Evolutionary conservation across 1,140 invertebrate species (phyloP), one percentile per base, ranked within the genome.

Genomic region (Bombus impatiens): DNA sequence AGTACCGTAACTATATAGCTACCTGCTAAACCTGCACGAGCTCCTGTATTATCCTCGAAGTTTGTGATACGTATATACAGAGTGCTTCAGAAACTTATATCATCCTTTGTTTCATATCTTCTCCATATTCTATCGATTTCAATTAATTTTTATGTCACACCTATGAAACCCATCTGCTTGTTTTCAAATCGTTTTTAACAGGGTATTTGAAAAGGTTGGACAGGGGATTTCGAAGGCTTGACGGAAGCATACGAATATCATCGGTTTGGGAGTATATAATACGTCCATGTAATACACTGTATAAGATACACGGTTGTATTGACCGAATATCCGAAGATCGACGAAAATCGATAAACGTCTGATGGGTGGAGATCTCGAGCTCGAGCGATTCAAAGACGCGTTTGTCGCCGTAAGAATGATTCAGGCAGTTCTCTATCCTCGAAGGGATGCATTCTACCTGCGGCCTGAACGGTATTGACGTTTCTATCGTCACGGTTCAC

Each of bases 401-500:
- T 25, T 57, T 13, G 42, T 40, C 53, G 25, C 40, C 25, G 35
- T 13, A 59, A 40, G 53, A 78, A 78, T 47, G 76, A 62, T 78
- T 78, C 76, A 25, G 32, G 22, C 37, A 6, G 37, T 13, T n/a
- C 76, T n/a, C 13, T 18, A 8, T 25, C 47, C 18, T 13, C 32
- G 47, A 18, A 22, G 22, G 47, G 18, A 65, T 37, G 42, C n/a
- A 28, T n/a, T 76, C 62, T 72, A 59, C 28, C 76, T 37, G 44
- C 32, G 57, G 10, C 40, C 37, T 12, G 82, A 9, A 71, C 37
- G 67, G n/a, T 68, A 70, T 57, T 28, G 82, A 53, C 72, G 72
- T 76, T 53, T 62, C 71, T n/a, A 74, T 82, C 71, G 81, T 71
- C 67, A 59, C 37, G 67, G 76, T 78, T 84, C 67, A 71, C 12